A percentile compares a stretch with the other conserved stretches of the same genome.
These are phyloP conservation scores for Drosophila dunni DNA, from an alignment of 1,140 invertebrate genomes.

Conservation along the genomic window DNA sequence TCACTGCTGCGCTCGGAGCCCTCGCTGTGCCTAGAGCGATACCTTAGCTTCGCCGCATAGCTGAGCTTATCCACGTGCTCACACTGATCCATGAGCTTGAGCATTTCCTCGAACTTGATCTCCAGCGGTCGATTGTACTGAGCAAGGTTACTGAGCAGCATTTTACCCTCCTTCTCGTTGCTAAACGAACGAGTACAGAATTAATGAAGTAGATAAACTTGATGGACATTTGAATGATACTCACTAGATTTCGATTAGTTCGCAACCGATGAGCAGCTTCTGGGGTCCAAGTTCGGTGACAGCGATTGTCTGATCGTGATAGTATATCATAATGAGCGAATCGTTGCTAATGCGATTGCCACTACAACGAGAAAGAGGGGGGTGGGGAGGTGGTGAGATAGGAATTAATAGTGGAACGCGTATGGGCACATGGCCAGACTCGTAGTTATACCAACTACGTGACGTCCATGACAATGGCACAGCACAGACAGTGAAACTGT, in stretches of 20 bases:
- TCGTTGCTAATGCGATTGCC: constrained; percentile 87
- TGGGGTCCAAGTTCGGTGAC: constrained; percentile 89
- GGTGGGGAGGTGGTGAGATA: constrained; percentile 77
- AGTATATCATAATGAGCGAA: constrained; percentile 89
- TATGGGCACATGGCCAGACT: constrained; percentile 70
- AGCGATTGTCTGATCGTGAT: constrained; percentile 92
- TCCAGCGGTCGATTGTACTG: constrained; percentile 86
- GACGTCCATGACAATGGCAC: constrained; percentile 67
- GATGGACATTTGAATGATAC: constrained; percentile 72
- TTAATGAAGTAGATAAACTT: not conserved
- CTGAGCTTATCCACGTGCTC: constrained; percentile 86
- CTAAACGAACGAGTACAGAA: constrained; percentile 84
- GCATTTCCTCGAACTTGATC: constrained; percentile 89
- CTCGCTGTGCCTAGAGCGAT: constrained; percentile 59
- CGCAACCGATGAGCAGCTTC: constrained; percentile 90
- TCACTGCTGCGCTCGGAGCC: constrained; percentile 32
- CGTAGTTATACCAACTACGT: constrained; percentile 46
- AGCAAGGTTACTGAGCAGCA: constrained; percentile 87
- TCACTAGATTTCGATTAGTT: constrained; percentile 94
- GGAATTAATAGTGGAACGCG: constrained; percentile 1
- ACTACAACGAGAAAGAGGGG: constrained; percentile 84
- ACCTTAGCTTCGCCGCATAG: constrained; percentile 55
- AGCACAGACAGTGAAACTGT: constrained; percentile 39
- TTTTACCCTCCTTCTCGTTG: constrained; percentile 88
- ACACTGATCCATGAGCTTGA: constrained; percentile 90